These are phyloP conservation scores for Drosophila orena DNA, from an alignment of 1,140 invertebrate species.

Conservation along the genomic window DNA sequence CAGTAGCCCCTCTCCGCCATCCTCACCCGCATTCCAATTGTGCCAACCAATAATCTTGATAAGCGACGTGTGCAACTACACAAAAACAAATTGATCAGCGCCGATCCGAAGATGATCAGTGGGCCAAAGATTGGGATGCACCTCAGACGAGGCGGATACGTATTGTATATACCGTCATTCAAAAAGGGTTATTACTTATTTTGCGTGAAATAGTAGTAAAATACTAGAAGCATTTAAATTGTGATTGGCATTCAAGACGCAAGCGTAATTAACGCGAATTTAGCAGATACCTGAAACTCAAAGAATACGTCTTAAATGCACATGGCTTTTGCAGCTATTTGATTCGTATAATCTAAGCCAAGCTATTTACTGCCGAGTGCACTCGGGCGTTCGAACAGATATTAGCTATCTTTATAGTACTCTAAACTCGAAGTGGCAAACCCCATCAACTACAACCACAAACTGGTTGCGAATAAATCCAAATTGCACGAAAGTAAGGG, in stretches of 20 bases:
- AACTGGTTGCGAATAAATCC: constrained; percentile 55
- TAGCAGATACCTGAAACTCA: background rate
- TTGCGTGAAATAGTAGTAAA: no score
- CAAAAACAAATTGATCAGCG: constrained; percentile 15
- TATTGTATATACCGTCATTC: background rate
- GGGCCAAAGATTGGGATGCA: background rate
- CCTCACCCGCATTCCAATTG: background rate
- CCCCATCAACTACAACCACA: constrained; percentile 1
- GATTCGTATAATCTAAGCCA: constrained; percentile 18
- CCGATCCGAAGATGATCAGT: constrained; percentile 13
- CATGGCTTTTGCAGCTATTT: constrained; percentile 5
- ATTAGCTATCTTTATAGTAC: constrained; percentile 36
- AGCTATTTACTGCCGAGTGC: constrained; percentile 3
- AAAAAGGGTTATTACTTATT: no score
- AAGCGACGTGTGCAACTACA: background rate
- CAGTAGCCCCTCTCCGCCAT: no score
- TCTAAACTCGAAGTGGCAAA: background rate
- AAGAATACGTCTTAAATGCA: background rate
- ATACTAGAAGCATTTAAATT: no score
- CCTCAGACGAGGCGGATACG: no score
- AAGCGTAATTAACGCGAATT: background rate
- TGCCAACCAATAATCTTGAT: no score
- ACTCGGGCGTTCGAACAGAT: constrained; percentile 7
- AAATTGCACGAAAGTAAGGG: constrained; percentile 47
- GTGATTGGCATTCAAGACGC: background rate